Percentiles rank a stretch among this genome's conserved stretches.
phyloP scores from a whole-genome alignment of 2,888 invertebrate species.

The Tetheella fluctuosa region DNA sequence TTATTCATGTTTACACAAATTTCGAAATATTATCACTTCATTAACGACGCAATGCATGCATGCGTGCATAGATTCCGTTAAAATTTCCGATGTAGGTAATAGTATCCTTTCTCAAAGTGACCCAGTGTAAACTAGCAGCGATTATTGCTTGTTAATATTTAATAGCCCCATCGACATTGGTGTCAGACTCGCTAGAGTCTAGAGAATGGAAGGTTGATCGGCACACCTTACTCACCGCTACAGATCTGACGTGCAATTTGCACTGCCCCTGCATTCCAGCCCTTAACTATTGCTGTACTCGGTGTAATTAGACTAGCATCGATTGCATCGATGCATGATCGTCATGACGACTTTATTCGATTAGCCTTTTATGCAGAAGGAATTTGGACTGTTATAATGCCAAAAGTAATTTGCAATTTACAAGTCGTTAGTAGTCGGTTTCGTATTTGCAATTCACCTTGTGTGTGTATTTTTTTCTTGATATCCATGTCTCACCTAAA shows the following conservation, averaged over 20 bases:
- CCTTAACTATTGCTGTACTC: slow-evolving; percentile 57
- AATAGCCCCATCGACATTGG: slow-evolving; percentile 74
- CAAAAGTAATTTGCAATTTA: slow-evolving; percentile 30
- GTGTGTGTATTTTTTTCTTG: slow-evolving; percentile 21
- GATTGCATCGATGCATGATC: slow-evolving; percentile 42
- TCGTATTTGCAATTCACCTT: slow-evolving; percentile 20
- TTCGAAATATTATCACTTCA: slow-evolving; percentile 16
- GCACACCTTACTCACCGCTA: slow-evolving; percentile 64
- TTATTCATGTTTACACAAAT: background rate
- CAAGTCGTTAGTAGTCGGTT: slow-evolving; percentile 5
- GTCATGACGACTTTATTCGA: slow-evolving; percentile 40
- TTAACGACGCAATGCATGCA: slow-evolving; percentile 20
- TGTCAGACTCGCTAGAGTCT: slow-evolving; percentile 61
- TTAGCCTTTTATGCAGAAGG: slow-evolving; percentile 46
- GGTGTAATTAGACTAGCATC: slow-evolving; percentile 55
- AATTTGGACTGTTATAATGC: slow-evolving; percentile 39
- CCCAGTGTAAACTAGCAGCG: slow-evolving; percentile 44
- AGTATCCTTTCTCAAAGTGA: slow-evolving; percentile 30
- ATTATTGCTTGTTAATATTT: slow-evolving; percentile 64
- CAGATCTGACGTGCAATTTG: slow-evolving; percentile 64
- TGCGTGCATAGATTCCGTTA: slow-evolving; percentile 15
- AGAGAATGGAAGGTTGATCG: slow-evolving; percentile 79
- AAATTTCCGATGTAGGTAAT: slow-evolving; percentile 21
- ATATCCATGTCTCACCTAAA: slow-evolving; percentile 2
- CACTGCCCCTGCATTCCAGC: slow-evolving; percentile 61